These are phyloP conservation scores for Opisthocomus hoazin DNA, from an alignment of 2,113 vertebrate species.

Conservation along the genomic window DNA sequence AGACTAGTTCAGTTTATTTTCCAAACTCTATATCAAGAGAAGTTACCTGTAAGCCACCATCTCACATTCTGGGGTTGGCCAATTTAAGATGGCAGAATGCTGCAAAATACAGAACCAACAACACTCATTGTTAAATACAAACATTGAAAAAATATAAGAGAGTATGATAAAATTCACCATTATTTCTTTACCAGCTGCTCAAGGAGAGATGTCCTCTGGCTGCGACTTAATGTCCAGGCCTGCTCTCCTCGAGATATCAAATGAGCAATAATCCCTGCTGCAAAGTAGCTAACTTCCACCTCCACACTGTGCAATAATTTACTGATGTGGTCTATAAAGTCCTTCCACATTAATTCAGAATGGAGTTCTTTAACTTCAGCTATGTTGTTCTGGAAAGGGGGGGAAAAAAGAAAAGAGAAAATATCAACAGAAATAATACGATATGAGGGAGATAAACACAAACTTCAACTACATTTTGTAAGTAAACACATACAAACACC, in stretches of 20 bases:
- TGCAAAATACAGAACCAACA: constrained; percentile 67
- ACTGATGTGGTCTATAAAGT: constrained; percentile 95
- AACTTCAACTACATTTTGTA: neutral
- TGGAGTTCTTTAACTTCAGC: constrained; percentile 97
- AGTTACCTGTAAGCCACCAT: constrained; percentile 98
- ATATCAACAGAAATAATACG: neutral
- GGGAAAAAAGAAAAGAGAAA: neutral
- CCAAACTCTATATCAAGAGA: neutral
- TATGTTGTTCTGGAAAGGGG: constrained; percentile 87
- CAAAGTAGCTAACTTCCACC: constrained; percentile 98
- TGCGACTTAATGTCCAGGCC: constrained; percentile 85
- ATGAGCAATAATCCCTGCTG: constrained; percentile 95
- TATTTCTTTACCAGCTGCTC: constrained; percentile 85
- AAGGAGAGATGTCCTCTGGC: constrained; percentile 84
- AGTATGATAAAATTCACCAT: constrained; percentile 22
- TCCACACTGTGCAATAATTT: constrained; percentile 89
- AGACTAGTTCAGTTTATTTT: neutral
- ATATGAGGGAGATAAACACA: neutral
- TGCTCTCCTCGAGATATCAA: constrained; percentile 93
- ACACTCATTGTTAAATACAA: constrained; percentile 12
- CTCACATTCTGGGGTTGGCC: constrained; percentile 96
- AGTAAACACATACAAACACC: neutral
- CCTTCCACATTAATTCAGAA: constrained; percentile 92
- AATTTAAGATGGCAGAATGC: constrained; percentile 94
- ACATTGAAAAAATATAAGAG: neutral